Percentiles rank a stretch among this genome's conserved stretches.
Evolutionary conservation across 2,888 invertebrate species (phyloP).

Genomic region (Lasioglossum zephyrum): DNA sequence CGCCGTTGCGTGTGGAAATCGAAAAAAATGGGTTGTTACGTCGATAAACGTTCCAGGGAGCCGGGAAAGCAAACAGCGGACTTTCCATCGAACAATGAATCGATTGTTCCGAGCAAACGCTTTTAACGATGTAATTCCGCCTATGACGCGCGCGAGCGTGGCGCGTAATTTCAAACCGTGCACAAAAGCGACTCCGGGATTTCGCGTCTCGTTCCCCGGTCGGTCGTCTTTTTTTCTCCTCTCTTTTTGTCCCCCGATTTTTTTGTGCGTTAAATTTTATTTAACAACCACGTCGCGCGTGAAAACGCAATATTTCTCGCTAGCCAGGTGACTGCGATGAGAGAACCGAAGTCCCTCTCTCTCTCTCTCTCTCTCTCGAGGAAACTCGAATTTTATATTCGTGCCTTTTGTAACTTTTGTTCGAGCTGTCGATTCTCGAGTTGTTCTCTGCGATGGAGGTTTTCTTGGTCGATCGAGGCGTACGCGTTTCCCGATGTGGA

Average conservation of each 20-base stretch:
- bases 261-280: not conserved
- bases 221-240: not conserved
- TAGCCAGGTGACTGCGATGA: not conserved
- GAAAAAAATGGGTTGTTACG: conserved; percentile 12
- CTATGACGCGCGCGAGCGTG: not conserved
- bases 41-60: conserved; percentile 22
- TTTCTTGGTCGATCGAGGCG: not conserved
- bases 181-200: not conserved
- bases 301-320: not conserved
- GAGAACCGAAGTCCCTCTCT: not conserved
- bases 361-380: too few species aligned
- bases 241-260: not conserved
- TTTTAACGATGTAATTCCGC: conserved; percentile 21
- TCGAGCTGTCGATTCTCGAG: not conserved
- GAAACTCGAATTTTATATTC: not conserved
- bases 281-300: not conserved
- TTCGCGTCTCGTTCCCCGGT: too few species aligned
- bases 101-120: conserved; percentile 19
- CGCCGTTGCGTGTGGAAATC: not conserved
- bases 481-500: not conserved
- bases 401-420: not conserved
- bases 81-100: conserved; percentile 26
- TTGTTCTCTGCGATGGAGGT: not conserved
- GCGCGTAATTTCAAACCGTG: conserved; percentile 3
- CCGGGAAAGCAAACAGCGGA: conserved; percentile 31